A percentile compares a stretch with the other conserved stretches of the same genome.
Conservation (phyloP, 2,888 invertebrate species). For the Eupithecia dodoneata region DNA sequence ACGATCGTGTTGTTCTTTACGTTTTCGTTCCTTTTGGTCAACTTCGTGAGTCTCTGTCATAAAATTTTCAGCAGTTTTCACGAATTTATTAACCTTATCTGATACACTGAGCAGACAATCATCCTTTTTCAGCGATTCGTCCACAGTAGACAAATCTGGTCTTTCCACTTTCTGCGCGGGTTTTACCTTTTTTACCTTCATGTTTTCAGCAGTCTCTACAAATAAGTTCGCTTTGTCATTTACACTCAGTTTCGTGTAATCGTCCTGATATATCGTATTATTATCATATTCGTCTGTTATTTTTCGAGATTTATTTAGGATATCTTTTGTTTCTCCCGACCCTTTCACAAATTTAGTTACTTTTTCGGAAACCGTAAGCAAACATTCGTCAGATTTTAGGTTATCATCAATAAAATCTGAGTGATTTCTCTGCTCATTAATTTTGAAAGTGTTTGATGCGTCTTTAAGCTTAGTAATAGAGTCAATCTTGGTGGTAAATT, state of each 20-base stretch:
- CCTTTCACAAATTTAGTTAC: constrained; percentile 87
- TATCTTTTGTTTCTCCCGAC: constrained; percentile 66
- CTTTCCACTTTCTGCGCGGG: constrained; percentile 71
- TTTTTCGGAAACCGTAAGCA: constrained; percentile 88
- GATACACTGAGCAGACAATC: constrained; percentile 86
- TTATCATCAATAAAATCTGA: constrained; percentile 81
- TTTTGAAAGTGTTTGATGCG: constrained; percentile 59
- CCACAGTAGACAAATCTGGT: constrained; percentile 82
- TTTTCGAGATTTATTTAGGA: constrained; percentile 69
- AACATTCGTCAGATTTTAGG: constrained; percentile 84
- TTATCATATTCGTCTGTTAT: constrained; percentile 81
- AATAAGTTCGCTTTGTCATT: constrained; percentile 87
- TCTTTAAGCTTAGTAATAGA: constrained; percentile 63
- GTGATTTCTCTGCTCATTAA: constrained; percentile 70
- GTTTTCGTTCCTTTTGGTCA: constrained; percentile 70
- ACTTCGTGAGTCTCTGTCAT: constrained; percentile 64
- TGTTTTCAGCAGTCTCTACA: constrained; percentile 85
- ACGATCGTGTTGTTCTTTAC: constrained; percentile 72
- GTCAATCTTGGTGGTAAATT: constrained; percentile 75
- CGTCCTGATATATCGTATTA: constrained; percentile 78
- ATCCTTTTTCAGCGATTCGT: constrained; percentile 83
- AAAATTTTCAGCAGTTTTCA: constrained; percentile 85
- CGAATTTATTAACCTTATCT: constrained; percentile 87
- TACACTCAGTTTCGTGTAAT: constrained; percentile 83
- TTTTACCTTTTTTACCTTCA: constrained; percentile 73